Base-by-base conservation (phyloP, 2,888 invertebrate genomes). In the Oscheius sp. region DNA sequence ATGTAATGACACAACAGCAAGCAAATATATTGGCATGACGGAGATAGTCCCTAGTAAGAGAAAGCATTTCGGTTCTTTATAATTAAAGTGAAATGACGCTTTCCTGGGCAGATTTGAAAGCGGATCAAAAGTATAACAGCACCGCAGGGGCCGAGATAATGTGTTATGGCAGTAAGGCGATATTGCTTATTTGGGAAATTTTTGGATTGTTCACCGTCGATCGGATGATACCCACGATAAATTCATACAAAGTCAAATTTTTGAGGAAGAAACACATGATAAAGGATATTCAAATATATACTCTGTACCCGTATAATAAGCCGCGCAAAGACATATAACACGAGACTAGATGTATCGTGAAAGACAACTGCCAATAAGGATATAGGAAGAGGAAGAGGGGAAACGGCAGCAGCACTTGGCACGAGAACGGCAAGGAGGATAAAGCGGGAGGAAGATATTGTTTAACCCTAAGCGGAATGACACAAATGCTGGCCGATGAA, bases 251-350 rank as follows among this genome's bases (percentile, higher is more conserved):
- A 54, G 17, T 17, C 26, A n/a, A 44, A 59, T 59, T 14, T 59
- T 41, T 17, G 41, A 17, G n/a, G 30, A 32, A 17, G 22, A 44
- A 38, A 59, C 54, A 54, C 44, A 57, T 57, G 59, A 59, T 59
- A 59, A 59, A 41, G n/a, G 56, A 56, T 41, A 44, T 59, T 59
- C 44, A 41, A 59, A 59, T 44, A 54, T 49, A 54, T 17, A 54
- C 59, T 59, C 59, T 59, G 41, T 17, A 59, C 59, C 59, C 59
- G 59, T 59, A 44, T 41, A 24, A 44, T 59, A 33, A 24, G 59
- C 59, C 59, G 44, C 59, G 59, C 41, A 59, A 59, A 59, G 59
- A 59, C 59, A 26, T 59, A 14, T 12, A 44, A 41, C 41, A 44
- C 44, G 59, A 59, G 44, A 41, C 44, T 28, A 44, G 2, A 24